Evolutionary conservation across 2,113 vertebrate genomes (phyloP).

Genomic region (Callithrix jacchus): DNA sequence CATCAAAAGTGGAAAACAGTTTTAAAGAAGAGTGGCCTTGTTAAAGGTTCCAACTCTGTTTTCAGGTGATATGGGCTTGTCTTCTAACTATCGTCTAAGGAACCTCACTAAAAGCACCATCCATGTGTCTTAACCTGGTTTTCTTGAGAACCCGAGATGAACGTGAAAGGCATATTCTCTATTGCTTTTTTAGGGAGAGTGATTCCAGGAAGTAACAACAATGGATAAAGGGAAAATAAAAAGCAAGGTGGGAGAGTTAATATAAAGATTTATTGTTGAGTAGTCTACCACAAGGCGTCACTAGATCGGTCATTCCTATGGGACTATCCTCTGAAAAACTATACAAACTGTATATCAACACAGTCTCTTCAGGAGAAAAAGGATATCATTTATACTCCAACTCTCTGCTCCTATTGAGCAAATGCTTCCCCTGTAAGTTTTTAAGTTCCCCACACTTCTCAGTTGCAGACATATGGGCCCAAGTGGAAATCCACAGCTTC

Average conservation of each 20-base stretch:
- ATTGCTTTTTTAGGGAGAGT: not conserved
- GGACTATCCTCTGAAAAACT: not conserved
- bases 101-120: not conserved
- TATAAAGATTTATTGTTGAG: not conserved
- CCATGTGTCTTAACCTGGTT: not conserved
- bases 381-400: not conserved
- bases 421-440: not conserved
- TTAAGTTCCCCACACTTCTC: not conserved
- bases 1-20: not conserved
- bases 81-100: not conserved
- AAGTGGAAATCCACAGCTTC: not conserved
- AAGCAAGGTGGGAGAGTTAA: not conserved
- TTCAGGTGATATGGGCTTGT: not conserved
- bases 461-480: not conserved
- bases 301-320: not conserved
- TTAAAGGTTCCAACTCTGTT: not conserved
- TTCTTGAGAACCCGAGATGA: not conserved
- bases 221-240: not conserved
- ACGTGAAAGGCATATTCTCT: not conserved
- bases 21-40: not conserved
- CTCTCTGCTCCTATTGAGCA: not conserved
- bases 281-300: not conserved
- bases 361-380: not conserved
- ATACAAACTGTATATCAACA: not conserved
- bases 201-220: not conserved